Base-by-base conservation (phyloP, 1,140 invertebrate species). In the silkworm (Bombyx mori) region DNA sequence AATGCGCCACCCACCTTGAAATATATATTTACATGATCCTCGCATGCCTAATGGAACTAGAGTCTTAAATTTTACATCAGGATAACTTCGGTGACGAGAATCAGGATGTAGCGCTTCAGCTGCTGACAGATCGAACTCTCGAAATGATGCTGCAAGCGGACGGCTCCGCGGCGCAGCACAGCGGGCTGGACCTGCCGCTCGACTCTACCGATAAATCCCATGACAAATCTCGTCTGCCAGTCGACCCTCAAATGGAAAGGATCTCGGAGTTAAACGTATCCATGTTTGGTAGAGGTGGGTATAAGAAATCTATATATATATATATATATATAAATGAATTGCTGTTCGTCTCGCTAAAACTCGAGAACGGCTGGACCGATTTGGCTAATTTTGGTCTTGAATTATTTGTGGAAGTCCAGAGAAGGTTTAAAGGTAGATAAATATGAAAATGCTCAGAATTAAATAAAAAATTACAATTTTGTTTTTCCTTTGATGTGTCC, bases 81-180 rank as follows among this genome's bases (percentile, higher is more conserved):
- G 82, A 85, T 44, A 76, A 75, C 3, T 85, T 85, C 52, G 82
- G 79, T 1, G 82, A 85, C 57, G 62, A 77, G 42, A 63, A 76
- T 6, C 65, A 58, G 3, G 70, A 77, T 0, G 68, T 64, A 44
- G 54, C 63, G 0, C 10, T 77, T 4, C 63, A 73, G 12, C 8
- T 73, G n/a, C 47, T 75, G 5, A 54, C 52, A 0, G 69, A 79
- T 10, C 63, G 66, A 8, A 75, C 71, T 0, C 6, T 77, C 3
- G 80, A 82, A 44, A 54, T 67, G 58, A 79, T 80, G 77, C 44
- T 78, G 54, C 59, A 50, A 0, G 58, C 43, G 0, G 66, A 64
- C 1, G 57, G 47, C 0, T 52, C 65, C 3, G 60, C 54, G 1
- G 46, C 46, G 5, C 66, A 61, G 35, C 65, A 61, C 44, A 77